phyloP scores from a whole-genome alignment of 1,140 invertebrate species.

The Atta cephalotes region DNA sequence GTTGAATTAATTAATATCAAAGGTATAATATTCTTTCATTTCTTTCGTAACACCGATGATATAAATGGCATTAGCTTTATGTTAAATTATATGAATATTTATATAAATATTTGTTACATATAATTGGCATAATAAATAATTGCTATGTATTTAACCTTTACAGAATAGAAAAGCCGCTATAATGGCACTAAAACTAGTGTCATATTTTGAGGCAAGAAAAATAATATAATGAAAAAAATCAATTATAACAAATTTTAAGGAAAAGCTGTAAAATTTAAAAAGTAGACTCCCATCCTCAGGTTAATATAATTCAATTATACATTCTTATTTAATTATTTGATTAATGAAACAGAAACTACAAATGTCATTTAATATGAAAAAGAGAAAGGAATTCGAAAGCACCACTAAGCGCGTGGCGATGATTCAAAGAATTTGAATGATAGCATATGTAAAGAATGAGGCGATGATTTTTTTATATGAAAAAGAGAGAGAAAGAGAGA shows the following conservation, averaged over 20 bases:
- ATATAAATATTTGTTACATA: background rate
- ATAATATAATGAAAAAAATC: too few relatives aligned
- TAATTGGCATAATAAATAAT: background rate
- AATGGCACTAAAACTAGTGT: too few relatives aligned
- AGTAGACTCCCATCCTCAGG: too few relatives aligned
- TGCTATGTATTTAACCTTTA: background rate
- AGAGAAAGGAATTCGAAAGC: constrained; percentile 9
- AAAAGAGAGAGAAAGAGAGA: background rate
- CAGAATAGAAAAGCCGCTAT: too few relatives aligned
- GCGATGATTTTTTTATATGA: background rate
- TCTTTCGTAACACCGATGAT: background rate
- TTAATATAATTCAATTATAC: too few relatives aligned
- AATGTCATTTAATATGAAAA: background rate
- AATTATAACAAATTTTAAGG: too few relatives aligned
- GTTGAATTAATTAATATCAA: background rate
- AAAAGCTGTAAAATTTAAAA: too few relatives aligned
- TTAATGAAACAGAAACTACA: background rate
- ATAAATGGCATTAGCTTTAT: background rate
- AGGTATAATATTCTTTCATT: background rate
- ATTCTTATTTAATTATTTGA: background rate
- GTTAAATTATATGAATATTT: constrained; percentile 1
- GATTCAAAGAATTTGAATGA: background rate
- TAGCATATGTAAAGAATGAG: background rate
- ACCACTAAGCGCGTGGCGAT: background rate
- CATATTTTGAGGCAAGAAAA: too few relatives aligned